These are phyloP conservation scores for Eleutherodactylus coqui DNA, from an alignment of 2,797 vertebrate genomes.

Conservation along the genomic window DNA sequence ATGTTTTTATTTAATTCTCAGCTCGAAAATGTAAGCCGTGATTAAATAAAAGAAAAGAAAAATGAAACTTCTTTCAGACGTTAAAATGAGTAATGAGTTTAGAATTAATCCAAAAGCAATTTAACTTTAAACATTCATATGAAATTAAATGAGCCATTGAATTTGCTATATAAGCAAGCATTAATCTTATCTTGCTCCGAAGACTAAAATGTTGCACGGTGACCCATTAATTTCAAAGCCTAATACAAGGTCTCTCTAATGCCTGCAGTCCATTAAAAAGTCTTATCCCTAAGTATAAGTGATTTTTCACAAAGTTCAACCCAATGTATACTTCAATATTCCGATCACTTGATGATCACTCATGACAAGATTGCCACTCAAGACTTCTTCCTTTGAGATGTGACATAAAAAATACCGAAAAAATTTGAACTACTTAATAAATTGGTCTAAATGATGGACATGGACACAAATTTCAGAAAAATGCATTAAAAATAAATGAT, in stretches of 20 bases:
- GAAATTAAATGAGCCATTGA: slow-evolving; percentile 91
- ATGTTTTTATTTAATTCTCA: slow-evolving; percentile 76
- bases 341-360: slow-evolving; percentile 74
- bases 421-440: not conserved
- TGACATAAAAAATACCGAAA: not conserved
- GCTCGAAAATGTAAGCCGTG: slow-evolving; percentile 71
- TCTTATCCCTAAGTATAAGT: slow-evolving; percentile 76
- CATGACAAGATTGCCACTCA: slow-evolving; percentile 70
- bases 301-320: slow-evolving; percentile 78
- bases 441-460: not conserved
- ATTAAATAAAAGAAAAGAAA: slow-evolving; percentile 84
- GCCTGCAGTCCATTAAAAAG: slow-evolving; percentile 81
- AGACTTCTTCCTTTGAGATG: slow-evolving; percentile 34
- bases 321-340: slow-evolving; percentile 72
- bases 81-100: slow-evolving; percentile 85
- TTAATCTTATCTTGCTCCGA: slow-evolving; percentile 86
- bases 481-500: not conserved
- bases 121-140: slow-evolving; percentile 87
- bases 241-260: slow-evolving; percentile 81
- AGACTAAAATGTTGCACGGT: slow-evolving; percentile 79
- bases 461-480: not conserved
- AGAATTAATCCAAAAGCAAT: slow-evolving; percentile 90
- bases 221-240: slow-evolving; percentile 83
- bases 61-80: slow-evolving; percentile 81
- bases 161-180: slow-evolving; percentile 86